Evolutionary conservation across 2,888 invertebrate species (phyloP), one percentile per base, ranked within the genome.

Genomic region (Meiosimyza decipiens): DNA sequence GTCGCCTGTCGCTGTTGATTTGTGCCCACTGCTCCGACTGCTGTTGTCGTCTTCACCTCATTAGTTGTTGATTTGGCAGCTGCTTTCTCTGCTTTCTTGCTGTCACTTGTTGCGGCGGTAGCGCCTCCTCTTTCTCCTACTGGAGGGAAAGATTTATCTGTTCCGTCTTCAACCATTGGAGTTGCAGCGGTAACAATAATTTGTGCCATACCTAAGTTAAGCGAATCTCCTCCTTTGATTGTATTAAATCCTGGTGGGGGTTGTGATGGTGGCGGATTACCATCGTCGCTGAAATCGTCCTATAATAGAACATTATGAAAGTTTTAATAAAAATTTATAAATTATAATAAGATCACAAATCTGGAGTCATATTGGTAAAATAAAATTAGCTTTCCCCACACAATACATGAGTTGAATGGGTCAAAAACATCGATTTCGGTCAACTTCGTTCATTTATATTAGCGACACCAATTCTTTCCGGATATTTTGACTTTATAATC

Each of bases 181-280:
- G 97, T 97, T 77, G 97, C 96, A 71, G 96, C 96, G 63, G 96
- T 97, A 86, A 97, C 96, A 73, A 96, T 95, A 80, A 97, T 96
- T 87, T 95, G 94, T 69, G 95, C 95, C 80, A 95, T 95, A 76
- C 94, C 94, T 76, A 95, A 89, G 79, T 93, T 93, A 79, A 90
- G 89, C 78, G 91, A 91, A 79, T 90, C 89, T 77, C 81, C 79
- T 73, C 79, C 76, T 77, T 77, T 79, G 65, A 76, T 71, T 72
- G 70, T 73, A 63, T 77, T 77, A 60, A 77, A 72, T 71, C 85
- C 84, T 71, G 84, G 82, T 74, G 84, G 82, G 77, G 82, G 79
- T 71, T 81, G 80, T 71, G 83, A 82, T 52, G 85, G 81, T 78
- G 82, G 80, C 75, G 80, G 82, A 79, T 80, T 84, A 81, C 81